Evolutionary conservation across 2,888 invertebrate species (phyloP), one percentile per base, ranked within the genome.

Genomic region (Chaetogeoica ovagalla): DNA sequence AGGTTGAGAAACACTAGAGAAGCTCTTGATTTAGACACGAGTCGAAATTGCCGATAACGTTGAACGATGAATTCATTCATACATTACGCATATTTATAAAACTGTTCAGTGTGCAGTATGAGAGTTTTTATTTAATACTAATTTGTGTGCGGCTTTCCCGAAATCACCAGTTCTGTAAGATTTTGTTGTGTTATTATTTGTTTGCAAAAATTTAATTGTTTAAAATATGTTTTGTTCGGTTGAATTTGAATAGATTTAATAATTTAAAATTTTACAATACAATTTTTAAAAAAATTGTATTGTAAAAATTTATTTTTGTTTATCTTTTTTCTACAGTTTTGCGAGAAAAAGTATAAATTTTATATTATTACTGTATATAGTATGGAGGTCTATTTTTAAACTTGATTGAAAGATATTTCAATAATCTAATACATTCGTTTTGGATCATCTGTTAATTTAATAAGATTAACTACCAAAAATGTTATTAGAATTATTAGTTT

Each of bases 1-100:
- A n/a, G n/a, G n/a, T n/a, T n/a, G n/a, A n/a, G n/a, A n/a, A n/a
- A n/a, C n/a, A n/a, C n/a, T 39, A 13, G 57, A 21, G 37, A 39
- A 39, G 6, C 55, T 74, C 23, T 23, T 11, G 23, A 59, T 75
- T 75, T 75, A 75, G 23, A 59, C 43, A 57, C 62, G 13, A 1
- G 4, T 15, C n/a, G 65, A 43, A 9, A 43, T 59, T 4, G 30
- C 43, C 57, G 43, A 57, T 30, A 62, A 15, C 63, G 39, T 57
- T 21, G 57, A 39, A 23, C 75, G 23, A 68, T 68, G 30, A 66
- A 66, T 57, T 66, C 39, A 13, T 74, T 63, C 21, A 11, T 39
- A 39, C 2, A 13, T 21, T 23, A 48, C 4, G 30, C 6, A 15
- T 37, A 17, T 17, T 15, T 30, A 62, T 21, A 59, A 21, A 63